Evolutionary conservation across 2,888 invertebrate genomes (phyloP).

Genomic region (Drosophila quasianomalipes): DNA sequence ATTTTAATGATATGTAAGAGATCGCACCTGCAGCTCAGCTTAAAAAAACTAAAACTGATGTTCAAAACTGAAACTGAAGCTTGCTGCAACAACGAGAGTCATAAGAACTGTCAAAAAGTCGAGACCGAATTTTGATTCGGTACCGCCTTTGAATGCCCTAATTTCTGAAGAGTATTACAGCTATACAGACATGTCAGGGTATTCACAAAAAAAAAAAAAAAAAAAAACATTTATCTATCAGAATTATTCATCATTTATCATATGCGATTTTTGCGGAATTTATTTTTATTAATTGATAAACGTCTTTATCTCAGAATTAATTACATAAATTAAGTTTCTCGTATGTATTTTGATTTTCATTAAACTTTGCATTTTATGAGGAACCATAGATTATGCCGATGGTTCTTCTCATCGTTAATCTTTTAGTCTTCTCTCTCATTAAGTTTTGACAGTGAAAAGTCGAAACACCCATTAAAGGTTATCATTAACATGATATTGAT

Average conservation of each 20-base stretch:
- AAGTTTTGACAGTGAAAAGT: background rate
- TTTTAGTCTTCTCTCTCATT: background rate
- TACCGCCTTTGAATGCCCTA: slow-evolving; percentile 19
- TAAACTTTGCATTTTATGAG: background rate
- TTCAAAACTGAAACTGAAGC: slow-evolving; percentile 21
- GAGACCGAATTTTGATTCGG: slow-evolving; percentile 10
- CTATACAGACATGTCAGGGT: background rate
- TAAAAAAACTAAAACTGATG: slow-evolving; percentile 13
- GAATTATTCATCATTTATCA: background rate
- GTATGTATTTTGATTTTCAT: background rate
- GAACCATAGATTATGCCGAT: no score
- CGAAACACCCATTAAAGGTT: slow-evolving; percentile 2
- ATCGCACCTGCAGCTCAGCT: slow-evolving; percentile 14
- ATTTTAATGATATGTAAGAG: slow-evolving; percentile 32
- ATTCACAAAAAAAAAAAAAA: background rate
- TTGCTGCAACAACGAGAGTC: slow-evolving; percentile 11
- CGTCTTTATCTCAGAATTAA: background rate
- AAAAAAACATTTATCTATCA: background rate
- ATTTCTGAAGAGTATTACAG: slow-evolving; percentile 15
- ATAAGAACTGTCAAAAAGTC: slow-evolving; percentile 45
- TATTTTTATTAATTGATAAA: background rate
- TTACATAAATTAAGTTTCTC: background rate
- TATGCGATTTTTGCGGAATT: background rate
- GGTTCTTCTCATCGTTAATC: background rate
- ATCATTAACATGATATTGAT: slow-evolving; percentile 22